A percentile compares a stretch with the other conserved stretches of the same genome.
These are phyloP conservation scores for Rhea americana DNA, from an alignment of 2,113 vertebrate species.

Conservation along the genomic window DNA sequence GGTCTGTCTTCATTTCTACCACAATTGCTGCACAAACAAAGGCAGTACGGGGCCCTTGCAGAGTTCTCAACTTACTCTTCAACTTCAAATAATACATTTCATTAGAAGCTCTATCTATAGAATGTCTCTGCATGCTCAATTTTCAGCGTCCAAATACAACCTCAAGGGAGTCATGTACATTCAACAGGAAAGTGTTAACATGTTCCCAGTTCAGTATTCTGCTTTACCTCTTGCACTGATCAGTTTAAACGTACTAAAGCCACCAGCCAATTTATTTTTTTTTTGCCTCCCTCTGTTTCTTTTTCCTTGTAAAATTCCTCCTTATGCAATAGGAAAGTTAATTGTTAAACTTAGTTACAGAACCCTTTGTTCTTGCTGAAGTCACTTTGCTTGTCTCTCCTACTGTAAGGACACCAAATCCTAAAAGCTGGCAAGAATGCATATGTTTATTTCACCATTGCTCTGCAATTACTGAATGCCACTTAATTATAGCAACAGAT, in stretches of 20 bases:
- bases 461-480: constrained; percentile 98
- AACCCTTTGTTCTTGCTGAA: constrained; percentile 81
- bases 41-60: neutral
- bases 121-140: neutral
- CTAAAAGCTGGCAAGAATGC: constrained; percentile 87
- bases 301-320: constrained; percentile 42
- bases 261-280: neutral
- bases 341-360: constrained; percentile 76
- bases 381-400: constrained; percentile 82
- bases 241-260: neutral
- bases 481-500: constrained; percentile 99
- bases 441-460: constrained; percentile 95
- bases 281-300: neutral
- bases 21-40: neutral
- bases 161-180: neutral
- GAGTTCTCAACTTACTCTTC: neutral
- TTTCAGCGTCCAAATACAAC: constrained; percentile 21
- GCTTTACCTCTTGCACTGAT: constrained; percentile 18
- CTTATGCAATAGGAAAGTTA: constrained; percentile 71
- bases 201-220: neutral
- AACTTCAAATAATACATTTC: neutral
- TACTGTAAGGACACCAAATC: constrained; percentile 87
- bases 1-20: constrained; percentile 45
- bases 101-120: neutral
- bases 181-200: constrained; percentile 24